These are phyloP conservation scores for Arothron firmamentum DNA, from an alignment of 2,113 vertebrate species.

Conservation along the genomic window DNA sequence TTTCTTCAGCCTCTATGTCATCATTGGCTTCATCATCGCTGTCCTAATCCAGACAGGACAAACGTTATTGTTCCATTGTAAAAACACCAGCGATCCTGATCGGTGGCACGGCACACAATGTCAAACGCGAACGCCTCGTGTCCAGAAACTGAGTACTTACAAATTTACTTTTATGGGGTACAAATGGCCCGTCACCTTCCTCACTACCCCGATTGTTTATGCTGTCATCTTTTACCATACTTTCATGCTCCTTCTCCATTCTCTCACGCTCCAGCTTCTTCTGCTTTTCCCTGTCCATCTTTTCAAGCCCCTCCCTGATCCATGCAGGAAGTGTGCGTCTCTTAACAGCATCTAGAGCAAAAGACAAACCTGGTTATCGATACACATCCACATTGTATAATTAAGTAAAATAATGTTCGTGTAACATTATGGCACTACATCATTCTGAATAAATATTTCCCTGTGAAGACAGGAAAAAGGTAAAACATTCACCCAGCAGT, in stretches of 20 bases:
- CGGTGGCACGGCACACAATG: not conserved
- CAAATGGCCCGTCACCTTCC: conserved; percentile 80
- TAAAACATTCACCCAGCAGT: conserved; percentile 79
- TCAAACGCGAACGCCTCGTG: too few relatives aligned
- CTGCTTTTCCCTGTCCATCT: conserved; percentile 98
- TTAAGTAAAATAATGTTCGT: not conserved
- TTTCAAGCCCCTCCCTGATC: conserved; percentile 98
- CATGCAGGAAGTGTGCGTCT: conserved; percentile 95
- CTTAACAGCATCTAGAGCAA: conserved; percentile 88
- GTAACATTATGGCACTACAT: too few relatives aligned
- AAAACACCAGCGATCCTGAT: too few relatives aligned
- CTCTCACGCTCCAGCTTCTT: conserved; percentile 93
- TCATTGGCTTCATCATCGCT: conserved; percentile 85
- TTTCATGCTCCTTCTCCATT: conserved; percentile 91
- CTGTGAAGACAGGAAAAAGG: too few relatives aligned
- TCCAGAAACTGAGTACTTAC: conserved; percentile 74
- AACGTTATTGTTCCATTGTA: too few relatives aligned
- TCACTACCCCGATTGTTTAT: conserved; percentile 79
- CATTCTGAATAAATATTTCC: too few relatives aligned
- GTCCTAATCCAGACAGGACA: conserved; percentile 72
- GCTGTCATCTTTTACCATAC: conserved; percentile 85
- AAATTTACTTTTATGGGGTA: conserved; percentile 98
- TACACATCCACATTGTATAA: too few relatives aligned
- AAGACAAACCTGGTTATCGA: not conserved
- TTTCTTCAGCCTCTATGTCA: conserved; percentile 77